Evolutionary conservation across 2,113 vertebrate genomes (phyloP).

Genomic region (Macaca nemestrina): DNA sequence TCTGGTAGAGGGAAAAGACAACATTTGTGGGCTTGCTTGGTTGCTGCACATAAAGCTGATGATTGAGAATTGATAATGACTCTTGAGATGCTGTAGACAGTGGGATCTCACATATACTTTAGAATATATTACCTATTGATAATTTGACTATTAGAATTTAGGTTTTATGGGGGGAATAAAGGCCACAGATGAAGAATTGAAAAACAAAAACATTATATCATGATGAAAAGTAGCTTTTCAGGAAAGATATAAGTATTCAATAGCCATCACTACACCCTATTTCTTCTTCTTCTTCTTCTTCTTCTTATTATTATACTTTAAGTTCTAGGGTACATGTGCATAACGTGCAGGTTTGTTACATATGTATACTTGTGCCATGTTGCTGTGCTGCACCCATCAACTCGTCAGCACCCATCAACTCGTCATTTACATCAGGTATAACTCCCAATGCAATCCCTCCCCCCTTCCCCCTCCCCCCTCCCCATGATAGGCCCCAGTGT

Average conservation of each 20-base stretch:
- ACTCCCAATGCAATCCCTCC: too few species aligned
- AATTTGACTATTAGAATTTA: not conserved
- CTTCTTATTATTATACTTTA: too few species aligned
- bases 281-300: too few species aligned
- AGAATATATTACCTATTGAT: not conserved
- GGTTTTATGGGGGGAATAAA: not conserved
- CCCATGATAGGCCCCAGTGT: too few species aligned
- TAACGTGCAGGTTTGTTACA: too few species aligned
- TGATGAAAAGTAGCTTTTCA: not conserved
- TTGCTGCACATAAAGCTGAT: not conserved
- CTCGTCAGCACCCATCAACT: too few species aligned
- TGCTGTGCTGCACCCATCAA: too few species aligned
- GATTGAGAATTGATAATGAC: not conserved
- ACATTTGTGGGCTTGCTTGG: not conserved
- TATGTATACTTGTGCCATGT: too few species aligned
- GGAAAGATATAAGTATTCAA: not conserved
- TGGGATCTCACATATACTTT: not conserved
- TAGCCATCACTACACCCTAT: not conserved
- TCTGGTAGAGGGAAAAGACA: conserved; percentile 1
- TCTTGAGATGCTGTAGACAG: not conserved
- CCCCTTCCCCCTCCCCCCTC: too few species aligned
- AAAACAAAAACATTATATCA: not conserved
- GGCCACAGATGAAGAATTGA: not conserved
- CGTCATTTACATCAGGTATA: too few species aligned
- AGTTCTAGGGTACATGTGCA: too few species aligned